Evolutionary conservation across 2,113 vertebrate genomes (phyloP).

Genomic region (Athene cunicularia): DNA sequence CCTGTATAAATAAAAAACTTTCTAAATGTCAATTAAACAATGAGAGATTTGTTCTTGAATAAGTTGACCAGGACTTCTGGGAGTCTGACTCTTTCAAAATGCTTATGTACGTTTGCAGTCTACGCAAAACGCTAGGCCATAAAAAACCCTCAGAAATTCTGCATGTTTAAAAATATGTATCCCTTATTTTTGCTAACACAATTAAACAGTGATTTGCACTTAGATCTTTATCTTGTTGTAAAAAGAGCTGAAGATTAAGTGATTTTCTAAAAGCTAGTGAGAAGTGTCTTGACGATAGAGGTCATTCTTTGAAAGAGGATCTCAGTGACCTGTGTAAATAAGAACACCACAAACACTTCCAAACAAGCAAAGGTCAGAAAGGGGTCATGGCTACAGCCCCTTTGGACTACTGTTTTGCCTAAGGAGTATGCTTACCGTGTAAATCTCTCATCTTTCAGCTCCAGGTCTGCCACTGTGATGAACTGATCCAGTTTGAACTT

Average conservation of each 20-base stretch:
- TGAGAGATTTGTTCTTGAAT: background rate
- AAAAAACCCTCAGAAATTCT: background rate
- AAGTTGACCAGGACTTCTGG: background rate
- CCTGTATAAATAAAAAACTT: background rate
- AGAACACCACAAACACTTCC: slow-evolving; percentile 85
- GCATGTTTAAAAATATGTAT: background rate
- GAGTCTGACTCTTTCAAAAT: background rate
- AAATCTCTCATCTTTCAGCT: slow-evolving; percentile 95
- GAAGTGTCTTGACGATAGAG: slow-evolving; percentile 76
- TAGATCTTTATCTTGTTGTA: slow-evolving; percentile 25
- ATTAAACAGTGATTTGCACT: slow-evolving; percentile 47
- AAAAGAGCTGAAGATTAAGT: slow-evolving; percentile 73
- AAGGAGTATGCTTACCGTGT: slow-evolving; percentile 85
- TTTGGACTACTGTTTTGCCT: slow-evolving; percentile 75
- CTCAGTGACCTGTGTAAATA: slow-evolving; percentile 83
- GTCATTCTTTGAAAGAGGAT: slow-evolving; percentile 81
- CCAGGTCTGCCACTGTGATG: slow-evolving; percentile 95
- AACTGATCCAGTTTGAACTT: slow-evolving; percentile 97
- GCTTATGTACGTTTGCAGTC: background rate
- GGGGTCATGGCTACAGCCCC: slow-evolving; percentile 82
- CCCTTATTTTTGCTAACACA: background rate
- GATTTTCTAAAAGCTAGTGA: slow-evolving; percentile 73
- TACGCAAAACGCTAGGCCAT: background rate
- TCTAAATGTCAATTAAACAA: slow-evolving; percentile 2
- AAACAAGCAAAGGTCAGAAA: slow-evolving; percentile 89